Percentiles rank a stretch among this genome's conserved stretches.
Conservation (phyloP, 2,797 vertebrate species). For the Antennarius maculatus region DNA sequence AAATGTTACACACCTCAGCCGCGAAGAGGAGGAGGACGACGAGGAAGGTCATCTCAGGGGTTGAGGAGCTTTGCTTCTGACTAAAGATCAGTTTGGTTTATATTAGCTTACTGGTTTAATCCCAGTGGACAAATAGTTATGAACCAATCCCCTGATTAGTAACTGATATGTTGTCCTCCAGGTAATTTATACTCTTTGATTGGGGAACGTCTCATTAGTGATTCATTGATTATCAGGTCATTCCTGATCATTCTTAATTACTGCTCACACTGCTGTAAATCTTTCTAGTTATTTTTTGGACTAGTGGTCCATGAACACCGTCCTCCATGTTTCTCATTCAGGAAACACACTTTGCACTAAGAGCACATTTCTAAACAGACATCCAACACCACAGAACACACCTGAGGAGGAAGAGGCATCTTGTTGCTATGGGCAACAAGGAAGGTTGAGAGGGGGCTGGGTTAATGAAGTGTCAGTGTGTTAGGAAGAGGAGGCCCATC, state of each 20-base stretch:
- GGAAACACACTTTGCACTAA: not conserved
- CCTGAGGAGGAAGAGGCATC: constrained; percentile 71
- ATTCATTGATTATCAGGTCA: not conserved
- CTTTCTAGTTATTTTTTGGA: not conserved
- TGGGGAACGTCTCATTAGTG: not conserved
- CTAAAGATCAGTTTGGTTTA: too few relatives aligned
- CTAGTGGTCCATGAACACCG: not conserved
- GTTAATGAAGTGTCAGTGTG: constrained; percentile 30
- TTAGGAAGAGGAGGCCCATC: constrained; percentile 12
- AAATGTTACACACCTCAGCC: constrained; percentile 4
- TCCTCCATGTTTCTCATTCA: not conserved
- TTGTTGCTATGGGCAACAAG: constrained; percentile 57
- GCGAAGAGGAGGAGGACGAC: too few relatives aligned
- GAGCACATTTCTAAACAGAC: constrained; percentile 32
- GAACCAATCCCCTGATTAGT: too few relatives aligned
- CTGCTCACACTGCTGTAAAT: not conserved
- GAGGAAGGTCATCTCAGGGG: too few relatives aligned
- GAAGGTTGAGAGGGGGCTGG: constrained; percentile 42
- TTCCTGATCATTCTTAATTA: not conserved
- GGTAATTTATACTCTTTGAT: not conserved
- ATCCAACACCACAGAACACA: constrained; percentile 59
- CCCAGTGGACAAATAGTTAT: too few relatives aligned
- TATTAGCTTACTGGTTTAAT: too few relatives aligned
- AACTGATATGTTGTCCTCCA: too few relatives aligned
- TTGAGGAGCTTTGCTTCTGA: too few relatives aligned